Conservation (phyloP, 2,797 vertebrate species). For the Sebastiscus albofasciatus region DNA sequence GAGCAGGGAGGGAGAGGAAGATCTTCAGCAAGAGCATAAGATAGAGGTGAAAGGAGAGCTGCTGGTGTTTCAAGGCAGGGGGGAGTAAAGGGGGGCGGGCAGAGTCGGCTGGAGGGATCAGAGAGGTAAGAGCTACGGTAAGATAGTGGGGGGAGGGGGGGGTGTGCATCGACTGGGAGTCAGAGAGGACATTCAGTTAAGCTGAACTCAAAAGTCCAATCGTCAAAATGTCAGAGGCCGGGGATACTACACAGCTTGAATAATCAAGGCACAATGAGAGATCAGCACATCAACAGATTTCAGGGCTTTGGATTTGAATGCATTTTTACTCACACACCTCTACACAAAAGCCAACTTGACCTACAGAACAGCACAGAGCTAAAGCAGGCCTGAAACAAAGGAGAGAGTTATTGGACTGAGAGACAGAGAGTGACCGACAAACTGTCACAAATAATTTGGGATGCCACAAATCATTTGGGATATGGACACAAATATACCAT, state of each 20-base stretch:
- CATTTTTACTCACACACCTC: slow-evolving; percentile 99
- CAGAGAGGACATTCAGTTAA: slow-evolving; percentile 63
- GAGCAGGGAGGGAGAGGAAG: slow-evolving; percentile 81
- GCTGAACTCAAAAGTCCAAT: slow-evolving; percentile 65
- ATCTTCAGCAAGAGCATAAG: slow-evolving; percentile 61
- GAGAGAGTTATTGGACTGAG: slow-evolving; percentile 80
- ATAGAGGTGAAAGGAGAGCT: slow-evolving; percentile 79
- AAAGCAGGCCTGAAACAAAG: slow-evolving; percentile 85
- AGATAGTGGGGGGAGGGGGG: slow-evolving; percentile 21
- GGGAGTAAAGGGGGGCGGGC: slow-evolving; percentile 24
- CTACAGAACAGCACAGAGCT: slow-evolving; percentile 82
- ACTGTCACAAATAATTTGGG: slow-evolving; percentile 62
- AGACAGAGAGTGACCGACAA: slow-evolving; percentile 69
- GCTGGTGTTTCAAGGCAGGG: slow-evolving; percentile 87
- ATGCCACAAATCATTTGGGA: slow-evolving; percentile 62
- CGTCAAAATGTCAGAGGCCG: slow-evolving; percentile 83
- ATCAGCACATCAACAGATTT: slow-evolving; percentile 77
- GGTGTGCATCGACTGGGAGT: slow-evolving; percentile 49
- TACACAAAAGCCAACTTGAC: slow-evolving; percentile 88
- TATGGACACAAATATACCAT: slow-evolving; percentile 58
- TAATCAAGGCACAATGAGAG: slow-evolving; percentile 76
- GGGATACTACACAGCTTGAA: slow-evolving; percentile 66
- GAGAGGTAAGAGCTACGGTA: slow-evolving; percentile 47
- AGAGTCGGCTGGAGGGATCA: slow-evolving; percentile 52
- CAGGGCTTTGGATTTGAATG: slow-evolving; percentile 96